Evolutionary conservation across 2,797 vertebrate genomes (phyloP).

Genomic region (Arctocebus calabarensis): DNA sequence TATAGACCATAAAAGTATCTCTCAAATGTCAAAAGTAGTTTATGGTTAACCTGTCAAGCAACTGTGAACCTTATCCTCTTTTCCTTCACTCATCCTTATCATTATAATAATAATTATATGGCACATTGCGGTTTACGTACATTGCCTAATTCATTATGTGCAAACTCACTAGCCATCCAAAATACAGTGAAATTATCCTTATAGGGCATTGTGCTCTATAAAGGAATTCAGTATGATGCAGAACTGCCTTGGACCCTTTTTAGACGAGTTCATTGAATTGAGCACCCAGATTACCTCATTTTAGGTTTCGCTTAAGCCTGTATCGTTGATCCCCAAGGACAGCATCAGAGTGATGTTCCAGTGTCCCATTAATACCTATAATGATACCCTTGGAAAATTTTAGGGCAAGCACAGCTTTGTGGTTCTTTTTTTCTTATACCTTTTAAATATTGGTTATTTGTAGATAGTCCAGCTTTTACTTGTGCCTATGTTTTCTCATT

Average conservation of each 20-base stretch:
- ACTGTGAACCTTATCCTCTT: background rate
- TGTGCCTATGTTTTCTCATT: background rate
- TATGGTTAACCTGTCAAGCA: background rate
- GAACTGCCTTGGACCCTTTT: background rate
- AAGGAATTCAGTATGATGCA: background rate
- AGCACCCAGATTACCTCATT: background rate
- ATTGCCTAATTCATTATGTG: slow-evolving; percentile 32
- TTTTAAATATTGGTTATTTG: background rate
- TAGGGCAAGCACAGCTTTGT: background rate
- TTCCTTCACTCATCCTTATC: slow-evolving; percentile 15
- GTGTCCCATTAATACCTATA: background rate
- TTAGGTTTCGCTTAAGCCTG: background rate
- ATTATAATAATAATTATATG: background rate
- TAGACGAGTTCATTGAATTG: background rate
- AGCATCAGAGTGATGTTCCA: background rate
- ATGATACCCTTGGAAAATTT: background rate
- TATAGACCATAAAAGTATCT: background rate
- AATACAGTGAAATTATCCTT: background rate
- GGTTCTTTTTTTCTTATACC: background rate
- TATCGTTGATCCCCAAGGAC: background rate
- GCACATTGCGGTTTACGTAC: background rate
- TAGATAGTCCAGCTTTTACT: background rate
- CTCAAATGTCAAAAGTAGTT: background rate
- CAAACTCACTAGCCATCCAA: background rate
- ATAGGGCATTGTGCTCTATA: background rate